Evolutionary conservation across 2,888 invertebrate genomes (phyloP), one percentile per base, ranked within the genome.

Genomic region (Papilio protenor): DNA sequence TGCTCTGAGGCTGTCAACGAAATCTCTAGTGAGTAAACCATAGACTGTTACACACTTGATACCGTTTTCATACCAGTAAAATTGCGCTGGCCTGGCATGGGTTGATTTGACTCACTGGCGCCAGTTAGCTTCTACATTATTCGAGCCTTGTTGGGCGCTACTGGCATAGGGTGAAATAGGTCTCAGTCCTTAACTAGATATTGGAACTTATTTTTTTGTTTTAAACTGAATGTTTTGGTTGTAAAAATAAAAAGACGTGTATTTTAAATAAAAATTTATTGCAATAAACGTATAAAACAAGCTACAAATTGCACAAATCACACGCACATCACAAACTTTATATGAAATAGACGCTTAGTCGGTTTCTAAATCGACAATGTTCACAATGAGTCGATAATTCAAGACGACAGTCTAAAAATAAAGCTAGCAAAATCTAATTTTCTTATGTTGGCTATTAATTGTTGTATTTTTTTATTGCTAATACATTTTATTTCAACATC

Each of bases 281-380:
- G 77, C 77, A 47, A 66, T 73, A 69, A 72, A 73, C 47, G 21
- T 23, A 72, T 59, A 76, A 76, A 66, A 77, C 73, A 77, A 77
- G 69, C 73, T 49, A 69, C 33, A 77, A 69, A 57, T 57, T 27
- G 69, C 64, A 73, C 47, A 45, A 40, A 66, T 72, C 73, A 73
- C 77, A 45, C 72, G 21, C 18, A 52, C 55, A 55, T 47, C 47
- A 74, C 55, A 73, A 59, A 61, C 2, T 45, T n/a, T 16, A 33
- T 33, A 14, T 16, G 33, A 64, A 61, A 14, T 61, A 12, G 23
- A 16, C 5, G 16, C 52, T 18, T 52, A 57, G 57, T 21, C 57
- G 5, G 55, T 55, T 55, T n/a, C 1, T 18, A 18, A 52, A 5
- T 4, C 16, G 21, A 14, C 57, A 18, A 52, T 52, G 18, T 52